A percentile compares a stretch with the other conserved stretches of the same genome.
Conservation (phyloP, 2,797 vertebrate species). For the Triplophysa yarkandensis region DNA sequence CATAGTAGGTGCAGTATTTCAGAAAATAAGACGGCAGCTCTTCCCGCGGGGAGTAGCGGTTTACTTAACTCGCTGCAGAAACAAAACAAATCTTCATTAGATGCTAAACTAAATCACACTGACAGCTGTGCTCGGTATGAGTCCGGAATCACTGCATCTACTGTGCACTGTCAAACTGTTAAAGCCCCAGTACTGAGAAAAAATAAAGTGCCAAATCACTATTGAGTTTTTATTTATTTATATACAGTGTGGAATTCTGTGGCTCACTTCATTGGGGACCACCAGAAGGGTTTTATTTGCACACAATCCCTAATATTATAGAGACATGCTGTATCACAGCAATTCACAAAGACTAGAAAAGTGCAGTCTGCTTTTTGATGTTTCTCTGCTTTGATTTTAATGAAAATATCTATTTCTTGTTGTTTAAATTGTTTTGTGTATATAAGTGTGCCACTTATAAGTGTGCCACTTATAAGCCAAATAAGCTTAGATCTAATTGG, state of each 20-base stretch:
- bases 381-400: no score
- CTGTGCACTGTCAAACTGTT: conserved; percentile 10
- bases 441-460: no score
- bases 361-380: not conserved
- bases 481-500: no score
- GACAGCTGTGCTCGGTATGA: conserved; percentile 30
- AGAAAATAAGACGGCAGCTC: conserved; percentile 92
- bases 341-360: not conserved
- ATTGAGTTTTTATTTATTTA: not conserved
- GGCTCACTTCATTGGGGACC: not conserved
- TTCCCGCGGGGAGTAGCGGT: conserved; percentile 95
- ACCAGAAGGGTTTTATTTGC: not conserved
- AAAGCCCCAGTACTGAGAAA: not conserved
- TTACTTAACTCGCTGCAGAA: conserved; percentile 95
- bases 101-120: conserved; percentile 12
- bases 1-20: conserved; percentile 99
- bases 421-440: no score
- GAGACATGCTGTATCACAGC: not conserved
- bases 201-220: not conserved
- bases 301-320: not conserved
- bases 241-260: not conserved
- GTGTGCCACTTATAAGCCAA: no score
- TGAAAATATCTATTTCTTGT: no score
- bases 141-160: conserved; percentile 15
- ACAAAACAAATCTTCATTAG: conserved; percentile 56